Base-by-base conservation (phyloP, 1,140 invertebrate species). In the Hetaerina americana region DNA sequence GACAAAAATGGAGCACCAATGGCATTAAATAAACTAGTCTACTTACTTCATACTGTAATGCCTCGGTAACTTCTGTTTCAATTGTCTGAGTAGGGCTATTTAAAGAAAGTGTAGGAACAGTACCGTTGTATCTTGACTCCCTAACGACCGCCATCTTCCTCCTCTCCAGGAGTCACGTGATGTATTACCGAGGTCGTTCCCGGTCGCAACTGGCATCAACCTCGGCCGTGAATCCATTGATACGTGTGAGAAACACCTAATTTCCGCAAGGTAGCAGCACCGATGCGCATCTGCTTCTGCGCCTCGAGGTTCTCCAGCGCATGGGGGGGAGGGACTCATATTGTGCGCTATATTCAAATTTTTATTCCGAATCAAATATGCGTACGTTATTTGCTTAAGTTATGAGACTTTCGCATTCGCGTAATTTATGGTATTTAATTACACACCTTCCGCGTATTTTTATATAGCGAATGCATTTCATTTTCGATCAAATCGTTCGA, bases 141-240 rank as follows among this genome's bases (percentile, higher is more conserved):
- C 76, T 74, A 27, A 78, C 76, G 71, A 77, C 78, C 77, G 78
- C 78, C 78, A 79, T 79, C 76, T 78, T 79, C 74, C 27, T 70
- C 29, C 27, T 31, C 69, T 70, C 26, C 26, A 8, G 12, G 26
- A 24, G 69, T 70, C 69, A 70, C 69, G 28, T 70, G 69, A 70
- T 31, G 18, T 70, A 25, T 18, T 57, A 18, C 40, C 40, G 40
- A 57, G 40, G 40, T 57, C 40, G 40, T 57, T 57, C 40, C 40
- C 40, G 40, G 40, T 57, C 40, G 40, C 40, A 57, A 57, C 40
- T n/a, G 40, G 40, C 22, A 18, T 57, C 40, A 57, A 57, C 40
- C 40, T 18, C 22, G 10, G 40, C 22, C 40, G 40, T 57, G 22
- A 57, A 57, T 57, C 40, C 40, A 57, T 57, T 57, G 40, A 57